Evolutionary conservation across 92 coral and sea anemone genomes (phyloP).

Genomic region (Porites evermanni): DNA sequence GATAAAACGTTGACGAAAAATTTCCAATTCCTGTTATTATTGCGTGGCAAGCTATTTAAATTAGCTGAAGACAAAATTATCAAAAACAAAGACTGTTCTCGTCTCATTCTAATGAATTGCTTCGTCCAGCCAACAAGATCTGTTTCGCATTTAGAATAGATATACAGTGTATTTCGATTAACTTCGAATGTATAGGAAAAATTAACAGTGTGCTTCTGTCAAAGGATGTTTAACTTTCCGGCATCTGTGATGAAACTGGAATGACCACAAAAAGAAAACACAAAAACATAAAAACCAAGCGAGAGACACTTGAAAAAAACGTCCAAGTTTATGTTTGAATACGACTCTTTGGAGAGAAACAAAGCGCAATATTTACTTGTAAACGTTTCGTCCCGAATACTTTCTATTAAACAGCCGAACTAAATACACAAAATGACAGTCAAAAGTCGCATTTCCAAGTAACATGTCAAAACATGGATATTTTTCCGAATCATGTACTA

Average conservation of each 20-base stretch:
- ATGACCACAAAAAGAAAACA: too few species aligned
- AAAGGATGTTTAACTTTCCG: too few species aligned
- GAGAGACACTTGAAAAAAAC: not conserved
- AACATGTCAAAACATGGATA: not conserved
- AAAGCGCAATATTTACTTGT: not conserved
- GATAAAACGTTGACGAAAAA: not conserved
- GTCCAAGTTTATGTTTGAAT: not conserved
- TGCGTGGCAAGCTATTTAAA: not conserved
- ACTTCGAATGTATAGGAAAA: too few species aligned
- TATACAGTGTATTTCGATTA: too few species aligned
- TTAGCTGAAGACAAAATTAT: conserved; percentile 7
- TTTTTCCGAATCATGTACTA: not conserved
- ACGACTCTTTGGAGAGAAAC: not conserved
- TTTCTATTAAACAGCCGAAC: conserved; percentile 3
- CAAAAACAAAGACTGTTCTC: too few species aligned
- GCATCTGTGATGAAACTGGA: too few species aligned
- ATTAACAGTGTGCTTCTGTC: too few species aligned
- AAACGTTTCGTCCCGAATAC: not conserved
- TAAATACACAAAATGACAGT: not conserved
- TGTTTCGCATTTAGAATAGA: too few species aligned
- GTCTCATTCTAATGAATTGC: too few species aligned
- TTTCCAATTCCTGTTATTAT: not conserved
- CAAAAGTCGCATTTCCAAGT: not conserved
- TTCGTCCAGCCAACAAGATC: too few species aligned
- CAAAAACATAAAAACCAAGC: too few species aligned